A percentile compares a stretch with the other conserved stretches of the same genome.
Evolutionary conservation across 2,113 vertebrate genomes (phyloP).

Genomic region (Vimba vimba): DNA sequence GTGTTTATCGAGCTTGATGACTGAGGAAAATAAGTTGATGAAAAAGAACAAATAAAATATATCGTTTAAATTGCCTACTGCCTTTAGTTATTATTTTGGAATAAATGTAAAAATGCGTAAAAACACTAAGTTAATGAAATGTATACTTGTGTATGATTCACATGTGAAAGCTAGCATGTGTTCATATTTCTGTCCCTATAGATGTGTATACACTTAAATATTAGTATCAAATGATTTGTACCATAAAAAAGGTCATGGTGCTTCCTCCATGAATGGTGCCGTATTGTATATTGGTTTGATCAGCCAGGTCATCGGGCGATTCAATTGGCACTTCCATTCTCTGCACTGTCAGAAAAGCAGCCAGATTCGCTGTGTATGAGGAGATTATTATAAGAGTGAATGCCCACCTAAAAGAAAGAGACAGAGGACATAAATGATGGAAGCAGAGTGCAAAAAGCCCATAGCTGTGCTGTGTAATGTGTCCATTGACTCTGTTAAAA

Average conservation of each 20-base stretch:
- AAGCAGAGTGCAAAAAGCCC: background rate
- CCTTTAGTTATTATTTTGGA: too few species aligned
- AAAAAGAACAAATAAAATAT: too few species aligned
- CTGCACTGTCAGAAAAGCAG: constrained; percentile 92
- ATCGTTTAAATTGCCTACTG: too few species aligned
- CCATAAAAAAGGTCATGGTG: constrained; percentile 98
- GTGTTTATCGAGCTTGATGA: too few species aligned
- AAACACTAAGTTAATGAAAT: too few species aligned
- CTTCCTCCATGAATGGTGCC: constrained; percentile 93
- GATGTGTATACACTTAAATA: background rate
- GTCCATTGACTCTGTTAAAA: background rate
- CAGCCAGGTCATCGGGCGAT: constrained; percentile 87
- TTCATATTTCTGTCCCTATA: background rate
- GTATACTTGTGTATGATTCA: background rate
- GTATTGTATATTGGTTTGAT: constrained; percentile 95
- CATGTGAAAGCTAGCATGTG: background rate
- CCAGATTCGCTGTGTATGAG: constrained; percentile 95
- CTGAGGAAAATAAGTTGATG: too few species aligned
- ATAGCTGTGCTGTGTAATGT: background rate
- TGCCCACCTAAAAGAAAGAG: constrained; percentile 82
- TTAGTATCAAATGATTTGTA: constrained; percentile 52
- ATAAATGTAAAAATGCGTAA: too few species aligned
- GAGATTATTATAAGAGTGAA: constrained; percentile 97
- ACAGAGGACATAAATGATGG: constrained; percentile 22
- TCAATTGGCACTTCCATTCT: constrained; percentile 94